Base-by-base conservation (phyloP, 2,113 vertebrate genomes). In the Callospermophilus lateralis region DNA sequence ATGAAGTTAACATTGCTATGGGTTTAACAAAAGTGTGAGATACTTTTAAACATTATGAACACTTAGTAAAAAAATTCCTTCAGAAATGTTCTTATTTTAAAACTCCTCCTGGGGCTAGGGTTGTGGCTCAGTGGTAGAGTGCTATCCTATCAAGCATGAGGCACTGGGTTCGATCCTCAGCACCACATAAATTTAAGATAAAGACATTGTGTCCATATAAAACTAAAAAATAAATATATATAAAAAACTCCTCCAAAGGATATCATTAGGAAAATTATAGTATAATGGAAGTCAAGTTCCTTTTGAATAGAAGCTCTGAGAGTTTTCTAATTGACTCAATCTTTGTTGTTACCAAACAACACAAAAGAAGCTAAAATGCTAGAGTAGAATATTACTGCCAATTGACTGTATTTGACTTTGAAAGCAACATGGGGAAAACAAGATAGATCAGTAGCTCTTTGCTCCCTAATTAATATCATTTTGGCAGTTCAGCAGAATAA, bases 401-500 rank as follows among this genome's bases (percentile, higher is more conserved):
- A 3, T 37, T 45, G 55, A 68, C 20, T 74, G 26, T 26, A 48
- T 76, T 79, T 72, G 26, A 53, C 37, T 73, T 87, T 68, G 45
- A 84, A 42, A 78, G 74, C 45, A 93, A 10, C 7, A 26, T 42
- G 72, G 70, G 76, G 28, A 65, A 79, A 22, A 83, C 61, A 85
- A 24, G 80, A 65, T 61, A 51, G 58, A 72, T 28, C 30, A 72
- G 42, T 65, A 94, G n/a, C 4, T 28, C 9, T 93, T 97, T 92
- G 65, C 58, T 89, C 84, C 76, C 28, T 76, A 84, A 84, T 97
- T 61, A 84, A 80, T 90, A 65, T 73, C 68, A 55, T 70, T 89
- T 65, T 88, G 67, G 10, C 37, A 77, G 70, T 32, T 95, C 77
- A 96, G 65, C 76, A 90, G 67, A 97, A 84, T 94, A 90, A 92